Evolutionary conservation across 2,113 vertebrate species (phyloP).

Genomic region (Labeo catla): DNA sequence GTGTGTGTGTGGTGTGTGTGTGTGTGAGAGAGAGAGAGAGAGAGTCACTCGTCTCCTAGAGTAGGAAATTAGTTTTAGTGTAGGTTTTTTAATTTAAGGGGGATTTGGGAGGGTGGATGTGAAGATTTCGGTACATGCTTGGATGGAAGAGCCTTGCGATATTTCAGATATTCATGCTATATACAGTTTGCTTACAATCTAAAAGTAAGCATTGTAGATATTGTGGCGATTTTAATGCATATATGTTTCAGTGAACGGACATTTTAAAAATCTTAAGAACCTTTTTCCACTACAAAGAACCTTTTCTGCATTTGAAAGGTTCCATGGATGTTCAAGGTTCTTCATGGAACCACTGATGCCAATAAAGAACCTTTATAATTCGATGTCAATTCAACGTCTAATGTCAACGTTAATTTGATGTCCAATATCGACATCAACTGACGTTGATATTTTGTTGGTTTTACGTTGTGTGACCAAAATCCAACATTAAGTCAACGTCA

Average conservation of each 20-base stretch:
- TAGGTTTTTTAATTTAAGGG: slow-evolving; percentile 29
- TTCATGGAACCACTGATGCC: too few relatives aligned
- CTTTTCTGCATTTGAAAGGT: too few relatives aligned
- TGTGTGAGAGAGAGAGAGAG: background rate
- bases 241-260: background rate
- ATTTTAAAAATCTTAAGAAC: too few relatives aligned
- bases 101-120: slow-evolving; percentile 3
- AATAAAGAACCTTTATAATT: too few relatives aligned
- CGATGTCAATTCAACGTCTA: too few relatives aligned
- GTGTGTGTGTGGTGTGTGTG: background rate
- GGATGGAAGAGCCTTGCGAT: background rate
- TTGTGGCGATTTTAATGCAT: background rate
- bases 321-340: too few relatives aligned
- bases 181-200: background rate
- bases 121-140: background rate
- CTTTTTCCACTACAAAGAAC: too few relatives aligned
- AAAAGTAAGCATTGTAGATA: background rate
- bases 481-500: too few relatives aligned
- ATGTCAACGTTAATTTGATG: too few relatives aligned
- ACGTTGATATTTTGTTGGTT: too few relatives aligned
- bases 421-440: too few relatives aligned
- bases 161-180: background rate
- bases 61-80: slow-evolving; percentile 19
- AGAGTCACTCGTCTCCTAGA: slow-evolving; percentile 17
- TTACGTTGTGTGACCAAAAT: too few relatives aligned